Percentiles rank a stretch among this genome's conserved stretches.
Conservation (phyloP, 2,797 vertebrate genomes). For the Chrysocyon brachyurus region DNA sequence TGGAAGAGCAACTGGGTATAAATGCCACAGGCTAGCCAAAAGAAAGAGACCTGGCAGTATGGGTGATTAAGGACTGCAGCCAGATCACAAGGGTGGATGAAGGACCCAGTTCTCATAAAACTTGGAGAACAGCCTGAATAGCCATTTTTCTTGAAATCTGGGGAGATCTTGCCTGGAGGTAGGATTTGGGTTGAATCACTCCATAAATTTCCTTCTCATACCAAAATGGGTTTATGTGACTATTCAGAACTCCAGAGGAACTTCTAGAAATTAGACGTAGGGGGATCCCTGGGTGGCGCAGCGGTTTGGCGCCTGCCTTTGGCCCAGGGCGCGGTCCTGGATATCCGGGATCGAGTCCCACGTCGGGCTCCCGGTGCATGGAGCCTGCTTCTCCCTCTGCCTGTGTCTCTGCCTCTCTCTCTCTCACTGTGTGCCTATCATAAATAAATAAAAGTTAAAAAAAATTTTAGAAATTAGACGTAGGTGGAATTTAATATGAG, state of each 20-base stretch:
- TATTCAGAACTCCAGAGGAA: slow-evolving; percentile 14
- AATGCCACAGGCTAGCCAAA: neutral
- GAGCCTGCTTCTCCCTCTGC: too few species aligned
- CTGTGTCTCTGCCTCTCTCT: too few species aligned
- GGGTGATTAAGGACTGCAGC: neutral
- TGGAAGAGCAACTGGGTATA: neutral
- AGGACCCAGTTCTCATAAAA: neutral
- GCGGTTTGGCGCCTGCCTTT: too few species aligned
- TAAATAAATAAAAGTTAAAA: too few species aligned
- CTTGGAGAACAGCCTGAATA: neutral
- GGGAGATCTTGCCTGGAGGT: neutral
- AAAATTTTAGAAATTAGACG: slow-evolving; percentile 35
- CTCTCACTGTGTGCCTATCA: too few species aligned
- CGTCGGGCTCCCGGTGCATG: too few species aligned
- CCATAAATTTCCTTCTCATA: slow-evolving; percentile 32
- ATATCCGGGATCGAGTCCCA: too few species aligned
- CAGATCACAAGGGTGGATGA: neutral
- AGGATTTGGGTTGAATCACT: slow-evolving; percentile 29
- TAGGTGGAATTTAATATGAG: slow-evolving; percentile 45
- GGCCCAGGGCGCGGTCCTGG: too few species aligned
- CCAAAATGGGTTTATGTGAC: slow-evolving; percentile 31
- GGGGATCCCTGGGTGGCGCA: too few species aligned
- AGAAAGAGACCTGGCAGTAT: neutral
- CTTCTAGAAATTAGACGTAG: slow-evolving; percentile 23
- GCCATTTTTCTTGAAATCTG: neutral